phyloP scores from a whole-genome alignment of 2,888 invertebrate genomes.

The Augochlorella aurata region DNA sequence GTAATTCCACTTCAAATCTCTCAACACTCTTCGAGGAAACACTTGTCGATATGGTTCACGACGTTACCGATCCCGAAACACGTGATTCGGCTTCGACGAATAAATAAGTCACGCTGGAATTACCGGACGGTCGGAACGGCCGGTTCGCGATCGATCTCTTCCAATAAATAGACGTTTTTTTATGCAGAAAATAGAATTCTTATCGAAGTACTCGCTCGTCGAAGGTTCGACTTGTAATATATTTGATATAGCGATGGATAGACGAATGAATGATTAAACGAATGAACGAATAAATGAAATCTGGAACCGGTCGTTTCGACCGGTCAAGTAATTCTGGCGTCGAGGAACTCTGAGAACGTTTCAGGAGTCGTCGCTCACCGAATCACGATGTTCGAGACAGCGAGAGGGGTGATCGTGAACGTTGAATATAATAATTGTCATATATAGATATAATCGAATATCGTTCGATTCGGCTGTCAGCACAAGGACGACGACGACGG shows the following conservation, averaged over 20 bases:
- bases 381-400: conserved; percentile 33
- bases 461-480: conserved; percentile 60
- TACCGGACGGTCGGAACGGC: neutral
- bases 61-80: conserved; percentile 21
- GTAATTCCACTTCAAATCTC: conserved; percentile 43
- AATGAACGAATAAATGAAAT: neutral
- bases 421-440: conserved; percentile 24
- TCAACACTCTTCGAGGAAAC: conserved; percentile 53
- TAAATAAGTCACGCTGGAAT: neutral
- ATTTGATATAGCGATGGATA: neutral
- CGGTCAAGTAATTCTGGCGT: neutral
- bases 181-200: too few species aligned
- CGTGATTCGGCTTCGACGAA: conserved; percentile 16
- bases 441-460: conserved; percentile 35
- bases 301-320: neutral
- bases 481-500: conserved; percentile 67
- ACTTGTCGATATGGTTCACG: conserved; percentile 33
- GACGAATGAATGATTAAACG: neutral
- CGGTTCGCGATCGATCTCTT: neutral
- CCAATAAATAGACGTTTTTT: neutral
- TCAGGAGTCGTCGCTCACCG: neutral
- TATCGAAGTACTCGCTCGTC: too few species aligned
- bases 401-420: conserved; percentile 43
- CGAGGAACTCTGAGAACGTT: neutral
- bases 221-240: too few species aligned